Base-by-base conservation (phyloP, 1,140 invertebrate species). In the Ceratosolen solmsi region DNA sequence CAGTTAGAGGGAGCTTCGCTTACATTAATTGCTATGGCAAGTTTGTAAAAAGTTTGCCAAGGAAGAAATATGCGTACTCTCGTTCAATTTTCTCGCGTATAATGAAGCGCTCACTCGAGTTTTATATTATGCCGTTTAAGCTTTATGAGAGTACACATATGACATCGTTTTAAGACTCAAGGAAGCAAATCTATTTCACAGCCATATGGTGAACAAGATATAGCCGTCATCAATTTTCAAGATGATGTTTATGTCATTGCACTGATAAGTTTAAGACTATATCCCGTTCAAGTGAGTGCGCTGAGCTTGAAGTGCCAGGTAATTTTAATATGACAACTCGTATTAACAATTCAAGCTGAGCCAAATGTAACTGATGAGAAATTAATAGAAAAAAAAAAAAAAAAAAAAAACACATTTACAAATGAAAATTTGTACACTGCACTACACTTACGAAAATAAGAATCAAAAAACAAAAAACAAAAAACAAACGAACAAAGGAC, bases 381-480 rank as follows among this genome's bases (percentile, higher is more conserved):
- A 60, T 36, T 38, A 5, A 56, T 79, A n/a, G 25, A 38, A 71
- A 25, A 30, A 46, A 27, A 15, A 22, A 38, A 38, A 71, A 25
- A 30, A 38, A 38, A 71, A 25, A 30, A 46, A 27, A 15, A 22
- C 56, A 79, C 51, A 71, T 70, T 78, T 65, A 78, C 75, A 78
- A 78, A 65, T 78, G 60, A 68, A 78, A 78, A 68, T 22, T 75
- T 30, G 27, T n/a, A n/a, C n/a, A n/a, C n/a, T n/a, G n/a, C n/a
- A n/a, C n/a, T n/a, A n/a, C n/a, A n/a, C n/a, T n/a, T n/a, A n/a
- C n/a, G n/a, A n/a, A n/a, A n/a, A n/a, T n/a, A n/a, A n/a, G n/a
- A n/a, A n/a, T n/a, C n/a, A n/a, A n/a, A n/a, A n/a, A n/a, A n/a
- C n/a, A n/a, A n/a, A n/a, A n/a, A n/a, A n/a, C n/a, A n/a, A n/a